A percentile compares a stretch with the other conserved stretches of the same genome.
These are phyloP conservation scores for Thereva unica DNA, from an alignment of 2,888 invertebrate genomes.

Conservation along the genomic window DNA sequence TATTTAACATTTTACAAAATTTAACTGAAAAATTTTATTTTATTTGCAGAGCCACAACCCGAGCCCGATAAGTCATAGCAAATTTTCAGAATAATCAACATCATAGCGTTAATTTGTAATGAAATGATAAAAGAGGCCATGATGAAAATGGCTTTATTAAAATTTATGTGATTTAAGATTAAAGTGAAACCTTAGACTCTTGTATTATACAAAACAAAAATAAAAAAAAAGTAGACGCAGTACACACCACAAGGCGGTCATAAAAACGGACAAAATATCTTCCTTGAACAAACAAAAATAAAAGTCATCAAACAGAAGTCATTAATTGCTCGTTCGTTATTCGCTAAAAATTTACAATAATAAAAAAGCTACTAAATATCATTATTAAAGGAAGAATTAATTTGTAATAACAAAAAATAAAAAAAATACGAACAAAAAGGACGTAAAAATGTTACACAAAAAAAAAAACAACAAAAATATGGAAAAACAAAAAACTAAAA, in stretches of 20 bases:
- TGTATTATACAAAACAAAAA: slow-evolving; percentile 13
- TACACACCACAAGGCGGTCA: too few species aligned
- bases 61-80: slow-evolving; percentile 42
- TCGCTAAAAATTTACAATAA: too few species aligned
- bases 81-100: slow-evolving; percentile 11
- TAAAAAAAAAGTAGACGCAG: too few species aligned
- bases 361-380: too few species aligned
- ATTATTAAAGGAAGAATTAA: too few species aligned
- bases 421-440: too few species aligned
- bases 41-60: slow-evolving; percentile 42
- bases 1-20: neutral
- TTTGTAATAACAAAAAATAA: too few species aligned
- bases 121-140: slow-evolving; percentile 4
- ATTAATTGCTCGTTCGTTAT: too few species aligned
- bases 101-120: slow-evolving; percentile 7
- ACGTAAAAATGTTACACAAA: slow-evolving; percentile 10
- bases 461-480: slow-evolving; percentile 20
- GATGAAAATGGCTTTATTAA: slow-evolving; percentile 16
- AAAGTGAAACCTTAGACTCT: slow-evolving; percentile 8
- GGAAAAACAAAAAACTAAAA: slow-evolving; percentile 25
- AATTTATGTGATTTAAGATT: slow-evolving; percentile 27
- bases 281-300: too few species aligned
- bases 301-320: too few species aligned
- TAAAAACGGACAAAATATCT: too few species aligned
- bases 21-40: slow-evolving; percentile 2